A percentile compares a stretch with the other conserved stretches of the same genome.
Evolutionary conservation across 2,797 vertebrate species (phyloP).

Genomic region (Vireo griseus): DNA sequence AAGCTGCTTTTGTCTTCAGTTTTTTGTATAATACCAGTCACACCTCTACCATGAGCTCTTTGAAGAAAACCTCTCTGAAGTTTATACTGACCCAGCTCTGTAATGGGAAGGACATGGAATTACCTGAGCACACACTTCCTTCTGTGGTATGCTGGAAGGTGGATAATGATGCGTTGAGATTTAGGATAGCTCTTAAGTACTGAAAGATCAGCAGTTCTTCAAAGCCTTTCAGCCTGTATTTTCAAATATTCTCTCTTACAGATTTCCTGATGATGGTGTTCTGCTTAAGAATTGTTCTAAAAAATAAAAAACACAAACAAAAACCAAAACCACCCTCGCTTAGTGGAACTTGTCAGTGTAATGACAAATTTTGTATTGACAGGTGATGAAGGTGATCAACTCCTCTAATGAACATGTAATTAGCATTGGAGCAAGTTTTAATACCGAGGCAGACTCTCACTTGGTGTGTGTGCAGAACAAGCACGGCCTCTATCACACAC

Average conservation of each 20-base stretch:
- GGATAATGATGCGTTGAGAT: neutral
- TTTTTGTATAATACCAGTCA: neutral
- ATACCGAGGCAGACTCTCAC: constrained; percentile 89
- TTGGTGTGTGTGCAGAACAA: constrained; percentile 90
- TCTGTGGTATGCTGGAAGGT: neutral
- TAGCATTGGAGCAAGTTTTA: constrained; percentile 90
- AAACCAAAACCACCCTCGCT: fast-evolving
- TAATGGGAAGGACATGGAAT: neutral
- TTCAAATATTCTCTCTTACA: neutral
- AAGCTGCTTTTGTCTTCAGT: neutral
- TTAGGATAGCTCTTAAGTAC: neutral
- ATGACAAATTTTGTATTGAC: neutral
- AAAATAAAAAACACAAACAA: neutral
- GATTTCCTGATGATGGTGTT: neutral
- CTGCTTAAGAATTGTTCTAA: neutral
- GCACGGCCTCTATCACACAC: constrained; percentile 88
- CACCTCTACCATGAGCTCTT: neutral
- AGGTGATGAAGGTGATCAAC: constrained; percentile 90
- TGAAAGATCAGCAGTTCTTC: neutral
- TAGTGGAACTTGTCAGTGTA: neutral
- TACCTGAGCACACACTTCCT: neutral
- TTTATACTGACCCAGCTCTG: neutral
- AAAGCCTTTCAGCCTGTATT: neutral
- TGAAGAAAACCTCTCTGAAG: neutral
- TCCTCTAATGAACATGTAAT: constrained; percentile 93